These are phyloP conservation scores for Notospermus geniculatus DNA, from an alignment of 1,140 invertebrate genomes.

Conservation along the genomic window DNA sequence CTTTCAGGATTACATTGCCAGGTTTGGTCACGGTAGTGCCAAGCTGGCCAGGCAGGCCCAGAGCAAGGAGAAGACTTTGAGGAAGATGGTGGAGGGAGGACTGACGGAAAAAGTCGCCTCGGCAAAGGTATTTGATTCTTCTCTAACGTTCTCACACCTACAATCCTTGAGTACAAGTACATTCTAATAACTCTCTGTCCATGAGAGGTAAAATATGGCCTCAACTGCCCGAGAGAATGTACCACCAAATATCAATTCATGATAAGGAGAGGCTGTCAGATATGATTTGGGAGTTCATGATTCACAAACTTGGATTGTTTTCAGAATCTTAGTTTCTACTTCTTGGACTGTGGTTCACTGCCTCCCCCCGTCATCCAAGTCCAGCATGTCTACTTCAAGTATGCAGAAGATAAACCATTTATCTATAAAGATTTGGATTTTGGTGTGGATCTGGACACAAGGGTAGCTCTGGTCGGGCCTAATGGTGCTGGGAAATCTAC, in stretches of 20 bases:
- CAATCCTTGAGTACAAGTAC: no score
- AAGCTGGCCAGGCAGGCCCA: slow-evolving; percentile 98
- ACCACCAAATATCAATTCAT: no score
- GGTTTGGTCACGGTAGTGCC: slow-evolving; percentile 98
- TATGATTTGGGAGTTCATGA: neutral
- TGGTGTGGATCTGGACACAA: slow-evolving; percentile 96
- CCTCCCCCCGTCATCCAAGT: slow-evolving; percentile 99
- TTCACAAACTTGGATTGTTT: slow-evolving; percentile 22
- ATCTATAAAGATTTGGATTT: slow-evolving; percentile 99
- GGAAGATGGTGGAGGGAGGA: slow-evolving; percentile 98
- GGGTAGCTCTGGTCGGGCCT: slow-evolving; percentile 94
- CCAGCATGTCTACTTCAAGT: slow-evolving; percentile 94
- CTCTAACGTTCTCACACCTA: no score
- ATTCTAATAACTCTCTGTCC: no score
- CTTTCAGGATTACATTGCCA: slow-evolving; percentile 90
- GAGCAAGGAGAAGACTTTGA: slow-evolving; percentile 98
- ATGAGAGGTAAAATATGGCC: no score
- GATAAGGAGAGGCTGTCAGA: no score
- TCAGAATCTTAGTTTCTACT: slow-evolving; percentile 84
- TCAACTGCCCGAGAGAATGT: no score
- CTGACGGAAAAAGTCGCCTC: slow-evolving; percentile 88
- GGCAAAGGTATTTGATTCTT: slow-evolving; percentile 82
- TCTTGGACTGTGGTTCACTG: slow-evolving; percentile 92
- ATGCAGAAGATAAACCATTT: slow-evolving; percentile 78
- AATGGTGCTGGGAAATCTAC: slow-evolving; percentile 99